phyloP scores from a whole-genome alignment of 2,113 vertebrate genomes.

The Cichladusa arquata region DNA sequence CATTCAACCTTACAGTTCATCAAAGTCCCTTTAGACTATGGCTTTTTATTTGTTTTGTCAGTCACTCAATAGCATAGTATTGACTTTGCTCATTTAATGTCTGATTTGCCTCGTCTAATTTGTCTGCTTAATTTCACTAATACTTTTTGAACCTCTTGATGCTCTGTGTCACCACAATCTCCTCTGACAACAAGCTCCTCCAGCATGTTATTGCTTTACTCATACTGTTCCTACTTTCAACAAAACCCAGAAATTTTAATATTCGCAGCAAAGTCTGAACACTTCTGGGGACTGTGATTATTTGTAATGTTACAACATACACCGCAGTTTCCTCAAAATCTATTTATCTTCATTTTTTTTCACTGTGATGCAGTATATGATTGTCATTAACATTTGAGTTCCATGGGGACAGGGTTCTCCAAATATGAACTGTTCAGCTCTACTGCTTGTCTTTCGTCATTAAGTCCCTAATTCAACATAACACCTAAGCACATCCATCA shows the following conservation, averaged over 20 bases:
- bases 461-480: constrained; percentile 22
- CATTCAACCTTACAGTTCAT: background rate
- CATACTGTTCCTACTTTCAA: background rate
- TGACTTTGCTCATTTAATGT: constrained; percentile 29
- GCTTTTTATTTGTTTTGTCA: constrained; percentile 28
- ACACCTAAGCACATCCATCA: background rate
- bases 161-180: background rate
- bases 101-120: constrained; percentile 37
- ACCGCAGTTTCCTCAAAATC: background rate
- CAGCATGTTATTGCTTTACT: background rate
- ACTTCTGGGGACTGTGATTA: background rate
- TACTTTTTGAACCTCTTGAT: constrained; percentile 12
- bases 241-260: background rate
- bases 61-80: background rate
- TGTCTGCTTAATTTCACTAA: constrained; percentile 40
- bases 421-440: background rate
- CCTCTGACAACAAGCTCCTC: background rate
- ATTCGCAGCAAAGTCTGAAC: background rate
- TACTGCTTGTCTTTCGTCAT: background rate
- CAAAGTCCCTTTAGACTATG: background rate
- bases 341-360: background rate
- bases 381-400: background rate
- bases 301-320: background rate
- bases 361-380: background rate
- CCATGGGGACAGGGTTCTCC: background rate